These are phyloP conservation scores for Zele albiditarsus DNA, from an alignment of 2,888 invertebrate species.

Conservation along the genomic window DNA sequence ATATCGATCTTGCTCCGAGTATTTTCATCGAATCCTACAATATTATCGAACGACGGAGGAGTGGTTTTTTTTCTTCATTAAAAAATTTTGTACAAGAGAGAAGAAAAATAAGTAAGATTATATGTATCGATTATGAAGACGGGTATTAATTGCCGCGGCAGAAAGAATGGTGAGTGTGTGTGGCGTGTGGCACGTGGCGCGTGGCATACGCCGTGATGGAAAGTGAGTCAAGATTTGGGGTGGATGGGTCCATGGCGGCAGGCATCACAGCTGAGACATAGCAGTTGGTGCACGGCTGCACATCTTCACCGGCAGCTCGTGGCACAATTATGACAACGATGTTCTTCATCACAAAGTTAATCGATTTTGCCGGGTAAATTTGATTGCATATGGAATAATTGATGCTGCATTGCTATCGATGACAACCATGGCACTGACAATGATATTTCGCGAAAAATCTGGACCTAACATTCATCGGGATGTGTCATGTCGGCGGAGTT, in stretches of 20 bases:
- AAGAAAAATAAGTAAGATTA: too few species aligned
- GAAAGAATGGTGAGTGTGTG: background rate
- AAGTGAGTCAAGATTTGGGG: conserved; percentile 11
- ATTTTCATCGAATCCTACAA: conserved; percentile 10
- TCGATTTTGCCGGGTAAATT: background rate
- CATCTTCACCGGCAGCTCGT: background rate
- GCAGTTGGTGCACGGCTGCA: conserved; percentile 2
- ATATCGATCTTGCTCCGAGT: conserved; percentile 1
- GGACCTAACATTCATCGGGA: too few species aligned
- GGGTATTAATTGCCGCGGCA: conserved; percentile 35
- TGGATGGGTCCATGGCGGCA: background rate
- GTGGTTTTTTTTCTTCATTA: background rate
- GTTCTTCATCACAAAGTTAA: background rate
- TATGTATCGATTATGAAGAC: conserved; percentile 1
- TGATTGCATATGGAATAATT: background rate
- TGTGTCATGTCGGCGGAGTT: too few species aligned
- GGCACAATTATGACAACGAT: conserved; percentile 1
- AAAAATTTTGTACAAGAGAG: too few species aligned
- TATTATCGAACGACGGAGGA: conserved; percentile 28
- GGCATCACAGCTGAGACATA: conserved; percentile 4
- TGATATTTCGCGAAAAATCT: background rate
- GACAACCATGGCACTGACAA: background rate
- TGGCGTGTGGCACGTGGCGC: conserved; percentile 19
- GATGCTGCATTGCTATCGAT: background rate
- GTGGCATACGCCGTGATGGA: conserved; percentile 30